Conservation (phyloP, 2,113 vertebrate species). For the Prietella phreatophila region DNA sequence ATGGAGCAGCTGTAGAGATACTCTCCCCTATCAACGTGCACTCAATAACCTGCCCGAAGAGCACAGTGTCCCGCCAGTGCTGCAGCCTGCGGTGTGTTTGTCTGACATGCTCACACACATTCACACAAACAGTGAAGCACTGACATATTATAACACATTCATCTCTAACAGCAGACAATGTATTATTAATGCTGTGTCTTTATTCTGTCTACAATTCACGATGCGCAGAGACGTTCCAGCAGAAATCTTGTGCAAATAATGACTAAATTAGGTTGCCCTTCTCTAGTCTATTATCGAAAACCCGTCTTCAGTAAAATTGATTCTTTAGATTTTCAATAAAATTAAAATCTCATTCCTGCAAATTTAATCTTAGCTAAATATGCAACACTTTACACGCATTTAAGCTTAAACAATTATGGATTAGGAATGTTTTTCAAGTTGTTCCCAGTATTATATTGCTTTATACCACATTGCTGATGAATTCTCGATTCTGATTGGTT, state of each 20-base stretch:
- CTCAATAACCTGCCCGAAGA: constrained; percentile 39
- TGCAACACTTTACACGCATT: background rate
- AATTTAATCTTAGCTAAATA: background rate
- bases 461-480: background rate
- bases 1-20: constrained; percentile 39
- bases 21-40: constrained; percentile 25
- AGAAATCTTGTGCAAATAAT: constrained; percentile 23
- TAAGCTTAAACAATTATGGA: background rate
- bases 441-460: background rate
- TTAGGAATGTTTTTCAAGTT: background rate
- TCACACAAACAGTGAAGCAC: constrained; percentile 32
- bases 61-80: constrained; percentile 10
- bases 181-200: constrained; percentile 37
- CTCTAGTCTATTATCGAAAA: background rate
- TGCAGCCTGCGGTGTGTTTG: constrained; percentile 5
- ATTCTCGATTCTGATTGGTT: background rate
- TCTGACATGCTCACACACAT: constrained; percentile 11
- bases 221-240: constrained; percentile 5
- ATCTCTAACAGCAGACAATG: constrained; percentile 24
- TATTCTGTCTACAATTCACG: constrained; percentile 17
- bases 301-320: background rate
- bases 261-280: background rate
- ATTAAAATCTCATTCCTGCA: background rate
- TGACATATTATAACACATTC: constrained; percentile 33
- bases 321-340: background rate